Evolutionary conservation across 2,113 vertebrate species (phyloP), one percentile per base, ranked within the genome.

Genomic region (Oreochromis aureus): DNA sequence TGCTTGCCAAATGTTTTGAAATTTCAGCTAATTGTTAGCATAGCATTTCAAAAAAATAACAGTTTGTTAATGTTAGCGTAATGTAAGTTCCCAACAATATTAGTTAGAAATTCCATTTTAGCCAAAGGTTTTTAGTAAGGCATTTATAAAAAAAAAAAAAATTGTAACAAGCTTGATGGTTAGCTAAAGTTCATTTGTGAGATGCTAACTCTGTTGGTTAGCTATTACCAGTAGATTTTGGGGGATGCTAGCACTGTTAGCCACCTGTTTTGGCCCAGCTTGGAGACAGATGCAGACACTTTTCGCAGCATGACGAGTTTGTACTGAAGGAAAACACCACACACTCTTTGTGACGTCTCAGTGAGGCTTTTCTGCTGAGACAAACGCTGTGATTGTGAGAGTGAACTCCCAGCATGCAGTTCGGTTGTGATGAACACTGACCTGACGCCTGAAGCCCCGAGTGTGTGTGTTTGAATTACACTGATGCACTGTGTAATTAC

Each of bases 391-490:
- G 83, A 91, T 90, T 92, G 84, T 91, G 88, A 92, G 89, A 92
- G 89, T 89, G 58, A 93, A 86, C 59, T 93, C 94, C 94, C 93
- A 94, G 95, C 93, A 94, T 95, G 94, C 93, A 90, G 9, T 85
- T 87, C 89, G 87, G 71, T 84, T 10, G 46, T 81, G 55, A 51
- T 89, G 46, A 92, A 89, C 90, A 90, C 84, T 89, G 86, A 84
- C 86, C 89, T 80, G 63, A 89, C 2, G 92, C 93, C 89, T 93
- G 91, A 91, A 86, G 89, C 91, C 90, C 92, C 3, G 48, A 88
- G 55, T 36, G 83, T 86, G 82, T 76, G 86, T 87, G 87, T 83
- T 15, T 86, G 41, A 87, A 51, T 92, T 41, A 86, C 86, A 91
- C 89, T 34, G 78, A 82, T 46, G 36, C 73, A 30, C 73, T 73